phyloP scores from a whole-genome alignment of 2,797 vertebrate species.

The Hoplostethus mediterraneus region DNA sequence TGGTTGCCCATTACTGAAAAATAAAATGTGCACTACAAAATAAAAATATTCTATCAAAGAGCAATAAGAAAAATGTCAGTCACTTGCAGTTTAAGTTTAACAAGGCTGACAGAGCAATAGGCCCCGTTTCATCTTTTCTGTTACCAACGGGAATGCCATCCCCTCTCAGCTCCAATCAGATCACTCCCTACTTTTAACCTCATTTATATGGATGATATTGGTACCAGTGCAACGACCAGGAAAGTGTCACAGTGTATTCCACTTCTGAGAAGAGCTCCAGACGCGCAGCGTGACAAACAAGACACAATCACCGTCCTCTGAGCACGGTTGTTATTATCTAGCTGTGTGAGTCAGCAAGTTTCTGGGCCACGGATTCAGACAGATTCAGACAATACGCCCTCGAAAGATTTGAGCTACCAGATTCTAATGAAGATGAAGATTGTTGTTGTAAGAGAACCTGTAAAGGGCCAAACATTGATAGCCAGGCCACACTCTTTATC shows the following conservation, averaged over 20 bases:
- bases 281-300: background rate
- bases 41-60: background rate
- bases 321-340: background rate
- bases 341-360: background rate
- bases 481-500: no score
- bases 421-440: background rate
- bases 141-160: background rate
- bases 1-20: background rate
- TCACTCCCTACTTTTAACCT: background rate
- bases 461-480: no score
- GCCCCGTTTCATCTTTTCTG: no score
- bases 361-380: background rate
- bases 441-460: no score
- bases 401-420: background rate
- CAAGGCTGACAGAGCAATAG: background rate
- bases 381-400: background rate
- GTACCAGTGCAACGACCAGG: background rate
- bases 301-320: background rate
- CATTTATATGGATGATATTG: background rate
- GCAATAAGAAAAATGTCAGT: no score
- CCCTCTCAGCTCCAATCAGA: background rate
- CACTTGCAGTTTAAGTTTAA: background rate
- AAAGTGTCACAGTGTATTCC: background rate
- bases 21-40: background rate
- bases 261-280: constrained; percentile 1